These are phyloP conservation scores for Pachyramphus minor DNA, from an alignment of 2,113 vertebrate species.

Conservation along the genomic window DNA sequence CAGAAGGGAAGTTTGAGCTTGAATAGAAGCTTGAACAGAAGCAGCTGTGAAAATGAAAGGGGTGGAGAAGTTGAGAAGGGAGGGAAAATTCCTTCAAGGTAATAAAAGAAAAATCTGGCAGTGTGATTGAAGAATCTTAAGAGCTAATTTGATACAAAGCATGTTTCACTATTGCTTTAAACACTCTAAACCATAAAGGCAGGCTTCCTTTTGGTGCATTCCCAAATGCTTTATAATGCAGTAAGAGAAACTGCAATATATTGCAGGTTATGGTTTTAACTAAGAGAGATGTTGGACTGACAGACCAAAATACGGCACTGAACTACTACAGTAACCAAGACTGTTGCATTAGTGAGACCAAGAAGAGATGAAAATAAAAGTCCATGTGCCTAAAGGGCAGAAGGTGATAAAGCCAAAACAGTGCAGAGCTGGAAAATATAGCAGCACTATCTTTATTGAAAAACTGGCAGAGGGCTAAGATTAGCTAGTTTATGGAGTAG, in stretches of 20 bases:
- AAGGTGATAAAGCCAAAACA: background rate
- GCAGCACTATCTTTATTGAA: background rate
- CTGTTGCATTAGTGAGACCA: background rate
- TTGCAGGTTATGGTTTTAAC: background rate
- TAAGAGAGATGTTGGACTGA: background rate
- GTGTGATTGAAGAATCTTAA: background rate
- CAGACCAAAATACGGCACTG: background rate
- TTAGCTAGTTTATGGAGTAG: background rate
- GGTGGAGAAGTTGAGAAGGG: background rate
- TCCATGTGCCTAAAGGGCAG: background rate
- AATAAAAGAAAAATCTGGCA: background rate
- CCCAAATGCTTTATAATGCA: background rate
- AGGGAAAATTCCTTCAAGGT: background rate
- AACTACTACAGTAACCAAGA: background rate
- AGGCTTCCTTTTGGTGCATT: background rate
- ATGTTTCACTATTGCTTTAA: background rate
- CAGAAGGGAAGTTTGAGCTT: background rate
- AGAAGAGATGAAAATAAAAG: background rate
- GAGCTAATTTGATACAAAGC: background rate
- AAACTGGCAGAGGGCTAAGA: background rate
- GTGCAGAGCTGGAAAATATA: background rate
- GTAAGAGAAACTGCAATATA: background rate
- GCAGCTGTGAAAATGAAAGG: background rate
- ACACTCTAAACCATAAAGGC: background rate
- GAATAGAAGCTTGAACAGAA: background rate